phyloP scores from a whole-genome alignment of 2,797 vertebrate genomes.

The Rhynchonycteris naso region DNA sequence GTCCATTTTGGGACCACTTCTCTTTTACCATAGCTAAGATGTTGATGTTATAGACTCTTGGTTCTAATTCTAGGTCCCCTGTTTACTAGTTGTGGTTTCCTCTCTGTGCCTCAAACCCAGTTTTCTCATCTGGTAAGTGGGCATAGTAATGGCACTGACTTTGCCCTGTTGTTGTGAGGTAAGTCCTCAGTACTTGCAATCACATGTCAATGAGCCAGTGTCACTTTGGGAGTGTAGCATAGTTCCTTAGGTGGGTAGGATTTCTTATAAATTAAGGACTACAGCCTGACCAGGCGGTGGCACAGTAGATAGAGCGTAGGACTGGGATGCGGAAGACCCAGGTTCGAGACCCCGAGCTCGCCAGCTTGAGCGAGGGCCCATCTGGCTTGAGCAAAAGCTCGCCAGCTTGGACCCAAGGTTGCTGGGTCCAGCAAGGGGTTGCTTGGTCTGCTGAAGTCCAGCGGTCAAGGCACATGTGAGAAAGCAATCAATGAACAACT shows the following conservation, averaged over 20 bases:
- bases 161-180: background rate
- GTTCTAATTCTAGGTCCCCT: background rate
- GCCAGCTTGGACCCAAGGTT: too few species aligned
- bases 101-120: background rate
- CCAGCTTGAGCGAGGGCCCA: too few species aligned
- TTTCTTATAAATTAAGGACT: background rate
- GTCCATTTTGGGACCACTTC: background rate
- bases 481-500: too few species aligned
- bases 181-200: background rate
- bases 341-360: too few species aligned
- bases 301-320: too few species aligned
- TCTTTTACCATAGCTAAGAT: background rate
- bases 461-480: too few species aligned
- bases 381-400: too few species aligned
- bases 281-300: too few species aligned
- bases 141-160: background rate
- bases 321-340: too few species aligned
- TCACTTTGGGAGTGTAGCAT: background rate
- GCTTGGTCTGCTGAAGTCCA: too few species aligned
- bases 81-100: background rate
- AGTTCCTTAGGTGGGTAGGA: background rate
- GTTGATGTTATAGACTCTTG: background rate
- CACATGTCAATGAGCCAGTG: background rate
- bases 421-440: too few species aligned
- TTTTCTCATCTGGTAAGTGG: background rate